Conservation (phyloP, 2,888 invertebrate genomes). For the Heteromyza rotundicornis region DNA sequence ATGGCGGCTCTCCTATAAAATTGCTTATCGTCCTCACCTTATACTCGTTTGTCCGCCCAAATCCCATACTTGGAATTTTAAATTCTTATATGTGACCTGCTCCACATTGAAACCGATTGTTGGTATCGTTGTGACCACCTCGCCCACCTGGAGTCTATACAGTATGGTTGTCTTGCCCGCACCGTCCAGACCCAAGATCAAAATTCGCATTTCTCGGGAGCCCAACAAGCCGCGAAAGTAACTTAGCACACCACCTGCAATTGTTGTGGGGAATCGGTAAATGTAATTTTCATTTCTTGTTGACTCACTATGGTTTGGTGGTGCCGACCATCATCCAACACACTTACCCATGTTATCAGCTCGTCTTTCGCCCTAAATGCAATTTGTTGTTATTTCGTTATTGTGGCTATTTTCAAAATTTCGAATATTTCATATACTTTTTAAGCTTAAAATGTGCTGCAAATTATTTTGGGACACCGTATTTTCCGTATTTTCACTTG, state of each 20-base stretch:
- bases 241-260: constrained; percentile 90
- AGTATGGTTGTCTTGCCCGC: constrained; percentile 99
- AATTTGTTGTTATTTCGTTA: neutral
- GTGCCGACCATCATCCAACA: neutral
- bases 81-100: constrained; percentile 98
- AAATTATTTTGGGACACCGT: no score
- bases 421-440: no score
- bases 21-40: constrained; percentile 68
- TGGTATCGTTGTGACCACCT: constrained; percentile 97
- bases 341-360: constrained; percentile 25
- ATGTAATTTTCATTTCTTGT: neutral
- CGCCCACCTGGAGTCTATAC: constrained; percentile 96
- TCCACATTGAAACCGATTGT: constrained; percentile 99
- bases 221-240: constrained; percentile 96
- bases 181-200: constrained; percentile 97
- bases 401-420: no score
- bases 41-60: constrained; percentile 99
- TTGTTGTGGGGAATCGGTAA: neutral
- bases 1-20: no score
- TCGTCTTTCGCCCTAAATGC: constrained; percentile 10
- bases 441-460: no score
- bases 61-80: constrained; percentile 99
- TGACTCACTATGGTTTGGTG: neutral
- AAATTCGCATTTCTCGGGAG: constrained; percentile 95
- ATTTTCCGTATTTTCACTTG: no score